Percentiles rank a stretch among this genome's conserved stretches.
These are phyloP conservation scores for Holotrichia oblita DNA, from an alignment of 1,140 invertebrate species.

Conservation along the genomic window DNA sequence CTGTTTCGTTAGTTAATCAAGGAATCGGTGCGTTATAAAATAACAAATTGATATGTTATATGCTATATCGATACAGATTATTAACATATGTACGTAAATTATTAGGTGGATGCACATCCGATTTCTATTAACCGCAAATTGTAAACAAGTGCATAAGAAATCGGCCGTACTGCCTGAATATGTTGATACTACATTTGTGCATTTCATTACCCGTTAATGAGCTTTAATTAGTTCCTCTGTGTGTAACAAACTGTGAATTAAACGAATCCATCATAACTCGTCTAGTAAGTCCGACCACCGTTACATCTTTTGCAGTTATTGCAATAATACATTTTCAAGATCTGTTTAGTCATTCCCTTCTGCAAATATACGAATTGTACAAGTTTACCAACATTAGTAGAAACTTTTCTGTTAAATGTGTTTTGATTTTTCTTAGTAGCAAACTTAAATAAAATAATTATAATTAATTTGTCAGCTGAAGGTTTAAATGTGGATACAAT, in stretches of 20 bases:
- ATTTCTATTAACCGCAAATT: neutral
- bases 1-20: neutral
- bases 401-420: too few species aligned
- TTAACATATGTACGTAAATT: neutral
- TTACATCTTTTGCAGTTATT: neutral
- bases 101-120: neutral
- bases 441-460: too few species aligned
- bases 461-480: too few species aligned
- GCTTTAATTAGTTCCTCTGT: constrained; percentile 23
- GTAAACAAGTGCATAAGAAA: constrained; percentile 16
- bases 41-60: neutral
- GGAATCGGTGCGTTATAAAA: neutral
- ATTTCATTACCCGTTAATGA: neutral
- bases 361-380: too few species aligned
- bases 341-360: too few species aligned
- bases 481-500: too few species aligned
- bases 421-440: too few species aligned
- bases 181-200: neutral
- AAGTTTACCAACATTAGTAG: too few species aligned
- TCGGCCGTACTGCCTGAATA: neutral
- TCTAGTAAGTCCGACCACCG: neutral
- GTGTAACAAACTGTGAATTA: constrained; percentile 34
- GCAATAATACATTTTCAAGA: neutral
- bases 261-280: neutral
- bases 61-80: neutral